These are phyloP conservation scores for Apotomis turbidana DNA, from an alignment of 2,888 invertebrate genomes.

Conservation along the genomic window DNA sequence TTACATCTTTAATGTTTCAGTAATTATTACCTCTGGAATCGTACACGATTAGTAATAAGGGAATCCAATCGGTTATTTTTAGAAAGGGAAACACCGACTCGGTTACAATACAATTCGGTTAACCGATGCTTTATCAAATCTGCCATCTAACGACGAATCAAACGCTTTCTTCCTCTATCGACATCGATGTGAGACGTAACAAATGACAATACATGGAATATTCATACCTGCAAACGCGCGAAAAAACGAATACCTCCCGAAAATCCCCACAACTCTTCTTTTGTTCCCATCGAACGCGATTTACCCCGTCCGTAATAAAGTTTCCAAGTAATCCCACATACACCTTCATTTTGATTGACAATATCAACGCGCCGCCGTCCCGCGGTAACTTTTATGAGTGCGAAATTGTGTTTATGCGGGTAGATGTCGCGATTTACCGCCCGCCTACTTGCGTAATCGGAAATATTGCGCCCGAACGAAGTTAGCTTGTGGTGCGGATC, in stretches of 20 bases:
- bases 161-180: too few species aligned
- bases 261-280: slow-evolving; percentile 5
- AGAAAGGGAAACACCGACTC: too few species aligned
- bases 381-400: slow-evolving; percentile 81
- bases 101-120: too few species aligned
- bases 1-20: too few species aligned
- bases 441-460: slow-evolving; percentile 65
- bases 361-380: slow-evolving; percentile 57
- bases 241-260: neutral
- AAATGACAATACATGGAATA: neutral
- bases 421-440: slow-evolving; percentile 73
- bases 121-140: too few species aligned
- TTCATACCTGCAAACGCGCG: neutral
- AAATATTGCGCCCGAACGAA: slow-evolving; percentile 75
- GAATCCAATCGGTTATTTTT: too few species aligned
- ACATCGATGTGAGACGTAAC: neutral
- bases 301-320: slow-evolving; percentile 34
- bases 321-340: slow-evolving; percentile 41
- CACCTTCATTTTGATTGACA: slow-evolving; percentile 55
- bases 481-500: slow-evolving; percentile 53
- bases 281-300: slow-evolving; percentile 15
- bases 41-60: too few species aligned
- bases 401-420: slow-evolving; percentile 80
- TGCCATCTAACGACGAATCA: too few species aligned
- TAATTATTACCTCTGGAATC: too few species aligned